Conservation (phyloP, 2,888 invertebrate species). For the Drosophila paracracens region DNA sequence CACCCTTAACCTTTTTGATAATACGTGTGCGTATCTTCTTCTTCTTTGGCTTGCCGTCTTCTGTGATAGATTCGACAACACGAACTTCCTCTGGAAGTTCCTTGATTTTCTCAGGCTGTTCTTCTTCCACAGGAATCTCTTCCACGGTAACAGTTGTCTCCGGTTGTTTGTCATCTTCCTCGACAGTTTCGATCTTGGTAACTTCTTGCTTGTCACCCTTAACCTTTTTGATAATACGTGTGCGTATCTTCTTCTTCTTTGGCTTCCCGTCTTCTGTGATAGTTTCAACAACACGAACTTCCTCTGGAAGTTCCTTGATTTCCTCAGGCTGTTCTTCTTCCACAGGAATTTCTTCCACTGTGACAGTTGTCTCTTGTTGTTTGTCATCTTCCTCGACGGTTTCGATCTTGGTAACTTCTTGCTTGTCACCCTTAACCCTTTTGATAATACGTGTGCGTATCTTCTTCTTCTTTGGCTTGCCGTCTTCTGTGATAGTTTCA, state of each 20-base stretch:
- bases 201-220: slow-evolving; percentile 29
- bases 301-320: slow-evolving; percentile 17
- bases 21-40: slow-evolving; percentile 29
- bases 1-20: slow-evolving; percentile 26
- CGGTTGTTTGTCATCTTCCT: slow-evolving; percentile 19
- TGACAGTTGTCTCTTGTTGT: slow-evolving; percentile 21
- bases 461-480: slow-evolving; percentile 21
- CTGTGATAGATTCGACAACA: slow-evolving; percentile 8
- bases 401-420: slow-evolving; percentile 32
- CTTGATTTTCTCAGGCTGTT: slow-evolving; percentile 4
- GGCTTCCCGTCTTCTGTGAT: slow-evolving; percentile 16
- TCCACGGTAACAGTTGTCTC: slow-evolving; percentile 23
- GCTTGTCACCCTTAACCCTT: slow-evolving; percentile 27
- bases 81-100: slow-evolving; percentile 27
- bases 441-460: slow-evolving; percentile 22
- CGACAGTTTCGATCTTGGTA: slow-evolving; percentile 26
- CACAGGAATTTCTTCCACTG: slow-evolving; percentile 7
- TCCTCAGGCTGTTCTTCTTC: slow-evolving; percentile 19
- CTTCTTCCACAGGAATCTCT: slow-evolving; percentile 13
- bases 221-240: slow-evolving; percentile 24
- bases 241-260: slow-evolving; percentile 25
- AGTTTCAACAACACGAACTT: slow-evolving; percentile 19
- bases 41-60: slow-evolving; percentile 22
- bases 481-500: slow-evolving; percentile 46
- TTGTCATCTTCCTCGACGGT: slow-evolving; percentile 25